Evolutionary conservation across 1,140 invertebrate species (phyloP), one percentile per base, ranked within the genome.

Genomic region (Zaprionus africanus): DNA sequence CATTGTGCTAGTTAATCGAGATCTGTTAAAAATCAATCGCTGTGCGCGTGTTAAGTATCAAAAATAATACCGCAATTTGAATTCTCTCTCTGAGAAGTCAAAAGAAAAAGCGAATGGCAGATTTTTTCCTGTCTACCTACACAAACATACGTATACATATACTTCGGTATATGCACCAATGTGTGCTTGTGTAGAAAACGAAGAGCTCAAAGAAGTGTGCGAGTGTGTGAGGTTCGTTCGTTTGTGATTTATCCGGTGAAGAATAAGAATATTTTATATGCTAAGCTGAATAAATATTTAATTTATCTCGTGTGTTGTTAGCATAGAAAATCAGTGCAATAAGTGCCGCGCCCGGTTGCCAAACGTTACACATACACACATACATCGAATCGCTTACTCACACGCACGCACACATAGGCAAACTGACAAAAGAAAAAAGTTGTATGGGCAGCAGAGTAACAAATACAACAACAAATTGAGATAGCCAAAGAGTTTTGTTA

Each of bases 51-150:
- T 51, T 64, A 79, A 84, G 81, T 85, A 76, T 75, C 41, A 78
- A 86, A 79, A 67, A 57, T 53, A 62, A 66, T 31, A 73, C 46
- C 31, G 51, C 24, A 77, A 78, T 66, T 71, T 69, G 19, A 43
- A 59, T 51, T 51, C 19, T 24, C 76, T 28, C 60, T 64, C 41
- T 31, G 56, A 69, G 41, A 61, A 76, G 53, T 60, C 66, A 67
- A 68, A 72, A 76, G 59, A 75, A 73, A 78, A 75, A 86, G 78
- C 84, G 84, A 88, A 78, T 81, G 81, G 81, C 84, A 81, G 85
- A 87, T 88, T 88, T 87, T 79, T 84, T 90, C 82, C 81, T 88
- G 85, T 88, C 84, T 88, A 88, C 85, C 85, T 84, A 83, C 68
- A 87, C 84, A 84, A 78, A 81, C 83, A 87, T 75, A 82, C 72